Conservation (phyloP, 2,888 invertebrate genomes). For the Sialis fuliginosa region DNA sequence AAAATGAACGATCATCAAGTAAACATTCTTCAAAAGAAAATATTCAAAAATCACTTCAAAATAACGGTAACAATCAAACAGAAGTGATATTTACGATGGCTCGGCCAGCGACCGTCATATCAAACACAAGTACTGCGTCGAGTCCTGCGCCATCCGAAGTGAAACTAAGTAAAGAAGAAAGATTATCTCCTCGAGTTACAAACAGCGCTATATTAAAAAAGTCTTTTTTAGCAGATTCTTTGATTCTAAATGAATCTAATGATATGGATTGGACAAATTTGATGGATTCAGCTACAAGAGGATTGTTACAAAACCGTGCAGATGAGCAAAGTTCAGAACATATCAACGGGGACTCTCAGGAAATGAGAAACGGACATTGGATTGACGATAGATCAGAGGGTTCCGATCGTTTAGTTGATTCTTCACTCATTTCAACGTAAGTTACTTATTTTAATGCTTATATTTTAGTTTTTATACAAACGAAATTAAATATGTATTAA, state of each 20-base stretch:
- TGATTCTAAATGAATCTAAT: conserved; percentile 47
- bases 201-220: conserved; percentile 16
- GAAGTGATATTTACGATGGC: conserved; percentile 47
- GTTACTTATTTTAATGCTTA: conserved; percentile 9
- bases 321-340: neutral
- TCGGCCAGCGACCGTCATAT: conserved; percentile 45
- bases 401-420: conserved; percentile 16
- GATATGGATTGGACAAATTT: conserved; percentile 66
- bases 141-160: conserved; percentile 36
- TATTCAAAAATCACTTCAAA: neutral
- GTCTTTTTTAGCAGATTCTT: conserved; percentile 18
- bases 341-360: conserved; percentile 4
- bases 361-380: conserved; percentile 16
- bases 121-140: conserved; percentile 38
- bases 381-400: conserved; percentile 22
- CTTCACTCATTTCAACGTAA: conserved; percentile 23
- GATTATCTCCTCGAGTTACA: conserved; percentile 24
- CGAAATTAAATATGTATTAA: neutral
- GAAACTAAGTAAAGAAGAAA: conserved; percentile 35
- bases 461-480: neutral
- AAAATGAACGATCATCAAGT: conserved; percentile 1
- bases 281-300: conserved; percentile 62
- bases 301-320: conserved; percentile 38
- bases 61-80: conserved; percentile 18
- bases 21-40: conserved; percentile 10